These are phyloP conservation scores for Fragum whitleyi DNA, from an alignment of 2,888 invertebrate species.

Conservation along the genomic window DNA sequence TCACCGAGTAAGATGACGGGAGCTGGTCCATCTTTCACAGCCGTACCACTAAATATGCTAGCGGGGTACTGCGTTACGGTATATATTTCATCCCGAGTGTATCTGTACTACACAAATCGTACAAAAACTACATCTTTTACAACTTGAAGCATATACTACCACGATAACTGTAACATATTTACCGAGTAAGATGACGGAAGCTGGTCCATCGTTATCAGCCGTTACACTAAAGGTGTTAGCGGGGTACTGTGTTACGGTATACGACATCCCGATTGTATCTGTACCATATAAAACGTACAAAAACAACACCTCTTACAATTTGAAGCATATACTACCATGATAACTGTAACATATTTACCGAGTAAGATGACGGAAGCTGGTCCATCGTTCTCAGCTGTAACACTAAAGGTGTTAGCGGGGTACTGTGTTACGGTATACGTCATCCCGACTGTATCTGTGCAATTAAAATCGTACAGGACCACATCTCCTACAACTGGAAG, in stretches of 20 bases:
- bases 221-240: background rate
- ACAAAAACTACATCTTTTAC: too few relatives aligned
- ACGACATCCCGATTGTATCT: background rate
- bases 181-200: background rate
- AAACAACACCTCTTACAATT: too few relatives aligned
- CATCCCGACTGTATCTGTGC: background rate
- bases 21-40: background rate
- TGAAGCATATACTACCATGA: too few relatives aligned
- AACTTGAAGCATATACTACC: too few relatives aligned
- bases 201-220: background rate
- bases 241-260: slow-evolving; percentile 10
- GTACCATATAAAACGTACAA: slow-evolving; percentile 12
- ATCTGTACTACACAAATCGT: background rate
- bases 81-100: background rate
- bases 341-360: slow-evolving; percentile 1
- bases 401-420: background rate
- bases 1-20: background rate
- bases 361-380: background rate
- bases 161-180: too few relatives aligned
- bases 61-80: slow-evolving; percentile 5
- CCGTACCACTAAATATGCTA: background rate
- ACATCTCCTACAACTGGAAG: background rate
- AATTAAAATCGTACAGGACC: slow-evolving; percentile 18
- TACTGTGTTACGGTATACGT: slow-evolving; percentile 9
- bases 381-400: background rate